phyloP scores from a whole-genome alignment of 2,797 vertebrate species.

The Tangara arthus region DNA sequence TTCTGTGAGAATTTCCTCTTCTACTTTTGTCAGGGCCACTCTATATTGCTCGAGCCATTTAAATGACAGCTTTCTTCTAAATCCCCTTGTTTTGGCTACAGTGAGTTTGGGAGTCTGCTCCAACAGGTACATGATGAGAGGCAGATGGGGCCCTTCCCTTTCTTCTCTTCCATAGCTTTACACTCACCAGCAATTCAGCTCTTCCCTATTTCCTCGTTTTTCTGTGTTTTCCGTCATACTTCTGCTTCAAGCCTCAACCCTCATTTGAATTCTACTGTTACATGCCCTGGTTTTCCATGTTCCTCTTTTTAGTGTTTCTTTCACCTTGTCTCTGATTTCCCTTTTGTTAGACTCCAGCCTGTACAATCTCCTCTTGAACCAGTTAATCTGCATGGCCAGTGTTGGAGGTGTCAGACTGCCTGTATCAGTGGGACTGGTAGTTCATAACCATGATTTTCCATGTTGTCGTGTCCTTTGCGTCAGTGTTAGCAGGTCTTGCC shows the following conservation, averaged over 20 bases:
- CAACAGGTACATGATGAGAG: background rate
- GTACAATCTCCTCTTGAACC: background rate
- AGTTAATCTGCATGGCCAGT: background rate
- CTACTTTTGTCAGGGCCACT: background rate
- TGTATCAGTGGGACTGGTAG: background rate
- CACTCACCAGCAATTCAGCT: background rate
- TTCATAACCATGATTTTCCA: background rate
- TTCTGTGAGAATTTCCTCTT: background rate
- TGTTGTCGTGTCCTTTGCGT: background rate
- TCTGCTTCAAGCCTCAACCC: background rate
- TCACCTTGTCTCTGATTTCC: background rate
- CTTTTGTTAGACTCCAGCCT: background rate
- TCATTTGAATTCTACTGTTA: background rate
- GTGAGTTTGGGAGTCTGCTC: background rate
- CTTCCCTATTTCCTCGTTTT: background rate
- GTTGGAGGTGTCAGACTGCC: background rate
- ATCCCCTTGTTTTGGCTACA: background rate
- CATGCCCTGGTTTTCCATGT: background rate
- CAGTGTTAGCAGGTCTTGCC: background rate
- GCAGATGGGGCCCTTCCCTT: background rate
- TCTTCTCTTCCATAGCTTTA: background rate
- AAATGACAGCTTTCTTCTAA: background rate
- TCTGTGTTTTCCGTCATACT: constrained; percentile 6
- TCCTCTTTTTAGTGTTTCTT: background rate
- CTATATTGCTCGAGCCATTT: background rate